phyloP scores from a whole-genome alignment of 1,140 invertebrate species.

The Chionoecetes opilio region DNA sequence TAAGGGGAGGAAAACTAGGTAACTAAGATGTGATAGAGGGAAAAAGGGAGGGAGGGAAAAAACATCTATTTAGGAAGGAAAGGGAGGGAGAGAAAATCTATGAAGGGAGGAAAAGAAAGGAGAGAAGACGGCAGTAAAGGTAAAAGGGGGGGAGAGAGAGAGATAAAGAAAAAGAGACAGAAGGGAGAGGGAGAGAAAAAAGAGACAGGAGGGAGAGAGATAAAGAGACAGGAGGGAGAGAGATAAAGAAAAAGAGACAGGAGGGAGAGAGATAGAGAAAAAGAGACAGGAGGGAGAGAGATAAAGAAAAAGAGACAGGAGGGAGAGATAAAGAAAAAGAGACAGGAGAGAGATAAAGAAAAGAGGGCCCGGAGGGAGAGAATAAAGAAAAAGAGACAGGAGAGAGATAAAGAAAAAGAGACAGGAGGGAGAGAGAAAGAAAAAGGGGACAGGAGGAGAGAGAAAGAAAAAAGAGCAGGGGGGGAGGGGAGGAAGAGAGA shows the following conservation, averaged over 20 bases:
- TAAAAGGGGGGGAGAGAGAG: not conserved
- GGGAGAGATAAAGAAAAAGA: not conserved
- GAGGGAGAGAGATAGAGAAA: not conserved
- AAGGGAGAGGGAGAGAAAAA: not conserved
- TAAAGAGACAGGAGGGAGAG: no score
- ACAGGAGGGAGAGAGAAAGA: not conserved
- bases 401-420: not conserved
- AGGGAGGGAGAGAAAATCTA: not conserved
- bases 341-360: no score
- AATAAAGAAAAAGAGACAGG: not conserved
- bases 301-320: not conserved
- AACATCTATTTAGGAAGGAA: no score
- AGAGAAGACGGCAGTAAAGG: not conserved
- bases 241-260: not conserved
- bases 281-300: not conserved
- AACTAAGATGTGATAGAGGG: no score
- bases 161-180: not conserved
- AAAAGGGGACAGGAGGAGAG: not conserved
- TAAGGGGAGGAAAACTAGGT: no score
- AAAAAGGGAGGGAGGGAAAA: not conserved
- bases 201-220: no score
- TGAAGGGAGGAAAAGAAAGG: not conserved
- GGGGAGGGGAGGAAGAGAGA: not conserved
- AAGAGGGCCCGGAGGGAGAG: no score
- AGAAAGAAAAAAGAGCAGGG: conserved; percentile 1